These are phyloP conservation scores for Tachuris rubrigastra DNA, from an alignment of 2,113 vertebrate genomes.

Conservation along the genomic window DNA sequence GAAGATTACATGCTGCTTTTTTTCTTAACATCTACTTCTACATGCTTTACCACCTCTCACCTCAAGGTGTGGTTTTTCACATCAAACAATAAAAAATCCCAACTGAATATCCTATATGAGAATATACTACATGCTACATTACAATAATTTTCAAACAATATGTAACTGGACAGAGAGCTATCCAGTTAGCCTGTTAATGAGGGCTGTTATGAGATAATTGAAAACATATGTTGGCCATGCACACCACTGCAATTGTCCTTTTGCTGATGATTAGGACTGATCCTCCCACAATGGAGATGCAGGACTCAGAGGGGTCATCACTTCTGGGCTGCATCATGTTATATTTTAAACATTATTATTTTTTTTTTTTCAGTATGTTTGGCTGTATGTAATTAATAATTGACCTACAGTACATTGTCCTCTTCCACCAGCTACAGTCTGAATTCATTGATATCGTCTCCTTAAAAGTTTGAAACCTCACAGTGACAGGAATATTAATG, in stretches of 20 bases:
- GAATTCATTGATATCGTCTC: slow-evolving; percentile 93
- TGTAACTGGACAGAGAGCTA: slow-evolving; percentile 15
- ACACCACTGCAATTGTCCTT: slow-evolving; percentile 42
- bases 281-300: slow-evolving; percentile 7
- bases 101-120: background rate
- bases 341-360: background rate
- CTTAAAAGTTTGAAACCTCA: slow-evolving; percentile 99
- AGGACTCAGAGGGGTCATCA: slow-evolving; percentile 32
- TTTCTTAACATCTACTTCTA: background rate
- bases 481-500: slow-evolving; percentile 99
- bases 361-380: slow-evolving; percentile 71
- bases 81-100: background rate
- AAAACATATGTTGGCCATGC: slow-evolving; percentile 65
- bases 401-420: slow-evolving; percentile 83
- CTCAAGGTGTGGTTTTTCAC: background rate
- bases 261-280: slow-evolving; percentile 33
- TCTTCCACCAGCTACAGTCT: slow-evolving; percentile 92
- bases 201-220: slow-evolving; percentile 59
- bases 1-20: background rate
- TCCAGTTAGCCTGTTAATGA: slow-evolving; percentile 65
- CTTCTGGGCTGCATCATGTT: background rate
- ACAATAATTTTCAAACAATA: slow-evolving; percentile 1
- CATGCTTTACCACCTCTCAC: background rate
- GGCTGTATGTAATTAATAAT: slow-evolving; percentile 82
- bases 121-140: background rate